These are phyloP conservation scores for Drosophila kohkoa DNA, from an alignment of 1,140 invertebrate species.

Conservation along the genomic window DNA sequence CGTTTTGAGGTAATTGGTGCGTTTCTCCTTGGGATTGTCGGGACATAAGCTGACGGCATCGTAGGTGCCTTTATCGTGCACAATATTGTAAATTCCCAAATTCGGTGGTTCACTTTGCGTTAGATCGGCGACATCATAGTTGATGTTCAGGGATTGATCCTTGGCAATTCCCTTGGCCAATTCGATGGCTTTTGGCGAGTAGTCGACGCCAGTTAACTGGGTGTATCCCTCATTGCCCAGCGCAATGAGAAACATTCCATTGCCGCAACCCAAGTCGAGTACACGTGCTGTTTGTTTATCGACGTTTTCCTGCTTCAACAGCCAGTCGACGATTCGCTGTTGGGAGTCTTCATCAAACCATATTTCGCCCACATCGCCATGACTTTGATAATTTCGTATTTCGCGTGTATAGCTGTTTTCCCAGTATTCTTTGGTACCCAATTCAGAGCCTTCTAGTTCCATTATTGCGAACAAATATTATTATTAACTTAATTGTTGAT, in stretches of 20 bases:
- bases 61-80: slow-evolving; percentile 97
- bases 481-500: too few relatives aligned
- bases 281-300: slow-evolving; percentile 85
- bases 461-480: slow-evolving; percentile 10
- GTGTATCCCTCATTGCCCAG: slow-evolving; percentile 89
- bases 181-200: slow-evolving; percentile 91
- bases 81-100: slow-evolving; percentile 87
- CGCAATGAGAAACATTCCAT: slow-evolving; percentile 93
- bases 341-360: slow-evolving; percentile 96
- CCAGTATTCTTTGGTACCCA: slow-evolving; percentile 95
- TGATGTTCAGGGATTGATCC: slow-evolving; percentile 86
- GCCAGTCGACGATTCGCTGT: slow-evolving; percentile 90
- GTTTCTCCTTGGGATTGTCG: slow-evolving; percentile 87
- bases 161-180: slow-evolving; percentile 89
- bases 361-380: slow-evolving; percentile 95
- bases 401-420: slow-evolving; percentile 92
- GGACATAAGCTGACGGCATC: slow-evolving; percentile 95
- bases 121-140: slow-evolving; percentile 85
- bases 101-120: slow-evolving; percentile 46
- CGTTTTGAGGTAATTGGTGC: slow-evolving; percentile 89
- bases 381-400: slow-evolving; percentile 92
- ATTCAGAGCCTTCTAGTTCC: slow-evolving; percentile 90
- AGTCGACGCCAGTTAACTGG: slow-evolving; percentile 93
- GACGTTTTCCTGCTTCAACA: slow-evolving; percentile 84
- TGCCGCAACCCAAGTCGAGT: slow-evolving; percentile 94